Conservation (phyloP, 2,888 invertebrate species). For the Drosophila infuscata region DNA sequence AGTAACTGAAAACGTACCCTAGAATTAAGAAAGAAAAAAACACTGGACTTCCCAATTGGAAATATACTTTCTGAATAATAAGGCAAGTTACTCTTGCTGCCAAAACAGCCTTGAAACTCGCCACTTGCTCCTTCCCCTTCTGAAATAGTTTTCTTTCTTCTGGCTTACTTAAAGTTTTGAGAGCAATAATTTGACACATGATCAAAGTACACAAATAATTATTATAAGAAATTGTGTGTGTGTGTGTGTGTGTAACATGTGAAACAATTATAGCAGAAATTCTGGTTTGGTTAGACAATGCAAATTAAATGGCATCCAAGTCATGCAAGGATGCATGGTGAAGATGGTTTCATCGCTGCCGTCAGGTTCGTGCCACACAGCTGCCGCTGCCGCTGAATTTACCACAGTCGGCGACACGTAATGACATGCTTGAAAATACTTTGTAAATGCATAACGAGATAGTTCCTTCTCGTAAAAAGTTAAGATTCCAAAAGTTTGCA, state of each 20-base stretch:
- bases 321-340: constrained; percentile 31
- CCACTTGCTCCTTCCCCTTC: background rate
- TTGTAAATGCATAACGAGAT: constrained; percentile 49
- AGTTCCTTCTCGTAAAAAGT: constrained; percentile 56
- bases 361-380: constrained; percentile 23
- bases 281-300: constrained; percentile 41
- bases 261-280: constrained; percentile 60
- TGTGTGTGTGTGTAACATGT: constrained; percentile 47
- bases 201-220: background rate
- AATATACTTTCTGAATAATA: background rate
- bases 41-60: background rate
- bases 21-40: too few relatives aligned
- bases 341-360: constrained; percentile 20
- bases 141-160: background rate
- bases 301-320: constrained; percentile 40
- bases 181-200: background rate
- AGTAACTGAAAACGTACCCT: background rate
- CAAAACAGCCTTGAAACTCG: background rate
- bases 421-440: constrained; percentile 45
- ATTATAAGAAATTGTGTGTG: background rate
- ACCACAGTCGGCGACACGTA: constrained; percentile 21
- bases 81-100: background rate
- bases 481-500: constrained; percentile 66
- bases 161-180: background rate
- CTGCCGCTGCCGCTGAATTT: background rate